Conservation (phyloP, 1,140 invertebrate species). For the Drosophila equinoxialis region DNA sequence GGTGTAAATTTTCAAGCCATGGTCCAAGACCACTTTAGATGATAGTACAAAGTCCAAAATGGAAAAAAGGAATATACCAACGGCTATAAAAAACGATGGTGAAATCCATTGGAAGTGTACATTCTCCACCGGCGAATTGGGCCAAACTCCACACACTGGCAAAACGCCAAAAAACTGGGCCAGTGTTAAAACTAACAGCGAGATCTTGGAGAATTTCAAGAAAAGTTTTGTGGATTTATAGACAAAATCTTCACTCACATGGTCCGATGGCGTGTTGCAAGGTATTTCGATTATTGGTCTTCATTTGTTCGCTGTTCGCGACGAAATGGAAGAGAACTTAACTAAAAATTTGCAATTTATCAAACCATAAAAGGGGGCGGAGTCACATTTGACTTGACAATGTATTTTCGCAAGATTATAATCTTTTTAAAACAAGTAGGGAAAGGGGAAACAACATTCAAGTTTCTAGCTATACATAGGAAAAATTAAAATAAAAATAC, state of each 20-base stretch:
- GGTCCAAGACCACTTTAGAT: slow-evolving; percentile 54
- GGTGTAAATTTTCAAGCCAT: slow-evolving; percentile 70
- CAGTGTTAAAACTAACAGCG: slow-evolving; percentile 55
- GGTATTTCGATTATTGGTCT: slow-evolving; percentile 58
- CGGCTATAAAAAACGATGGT: slow-evolving; percentile 40
- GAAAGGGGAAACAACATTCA: background rate
- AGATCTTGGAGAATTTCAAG: background rate
- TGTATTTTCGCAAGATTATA: slow-evolving; percentile 10
- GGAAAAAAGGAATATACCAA: slow-evolving; percentile 54
- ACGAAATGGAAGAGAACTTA: slow-evolving; percentile 5
- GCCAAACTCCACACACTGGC: slow-evolving; percentile 64
- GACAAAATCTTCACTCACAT: slow-evolving; percentile 53
- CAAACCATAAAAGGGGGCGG: slow-evolving; percentile 35
- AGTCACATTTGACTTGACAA: slow-evolving; percentile 11
- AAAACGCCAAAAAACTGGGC: slow-evolving; percentile 70
- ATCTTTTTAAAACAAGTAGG: background rate
- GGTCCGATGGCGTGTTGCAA: slow-evolving; percentile 73
- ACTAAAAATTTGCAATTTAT: background rate
- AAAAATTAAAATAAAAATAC: slow-evolving; percentile 9
- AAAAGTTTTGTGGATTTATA: too few species aligned
- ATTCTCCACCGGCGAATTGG: slow-evolving; percentile 36
- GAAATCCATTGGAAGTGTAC: slow-evolving; percentile 68
- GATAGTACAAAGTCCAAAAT: slow-evolving; percentile 60
- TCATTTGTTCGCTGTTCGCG: slow-evolving; percentile 46
- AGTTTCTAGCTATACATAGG: slow-evolving; percentile 8